phyloP scores from a whole-genome alignment of 2,113 vertebrate species.

The Petromus typicus region DNA sequence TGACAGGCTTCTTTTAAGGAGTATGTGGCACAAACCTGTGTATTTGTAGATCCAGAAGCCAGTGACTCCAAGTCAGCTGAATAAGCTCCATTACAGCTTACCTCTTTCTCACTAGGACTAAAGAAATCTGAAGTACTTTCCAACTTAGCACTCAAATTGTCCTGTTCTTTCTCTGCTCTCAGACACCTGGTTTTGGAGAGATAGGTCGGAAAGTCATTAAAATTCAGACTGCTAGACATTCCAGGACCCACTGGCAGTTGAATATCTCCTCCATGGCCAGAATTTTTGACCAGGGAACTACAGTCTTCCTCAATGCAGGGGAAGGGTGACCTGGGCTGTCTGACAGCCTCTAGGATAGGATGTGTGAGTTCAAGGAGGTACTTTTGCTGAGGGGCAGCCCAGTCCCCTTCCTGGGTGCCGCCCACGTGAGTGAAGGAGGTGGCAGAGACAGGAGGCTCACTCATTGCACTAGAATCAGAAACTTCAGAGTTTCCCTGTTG shows the following conservation, averaged over 20 bases:
- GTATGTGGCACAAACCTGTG: constrained; percentile 12
- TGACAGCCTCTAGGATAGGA: constrained; percentile 61
- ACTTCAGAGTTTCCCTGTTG: constrained; percentile 21
- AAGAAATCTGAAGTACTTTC: constrained; percentile 66
- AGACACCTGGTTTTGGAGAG: constrained; percentile 13
- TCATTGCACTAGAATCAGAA: background rate
- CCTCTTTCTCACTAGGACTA: constrained; percentile 75
- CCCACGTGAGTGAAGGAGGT: constrained; percentile 16
- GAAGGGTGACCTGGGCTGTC: constrained; percentile 59
- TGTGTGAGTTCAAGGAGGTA: constrained; percentile 72
- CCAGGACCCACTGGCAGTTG: constrained; percentile 35
- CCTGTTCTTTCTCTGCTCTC: constrained; percentile 73
- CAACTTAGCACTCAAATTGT: constrained; percentile 49
- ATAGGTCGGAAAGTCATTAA: constrained; percentile 28
- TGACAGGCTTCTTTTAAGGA: background rate
- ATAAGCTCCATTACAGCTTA: constrained; percentile 38
- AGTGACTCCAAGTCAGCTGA: constrained; percentile 60
- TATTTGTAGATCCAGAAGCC: constrained; percentile 57
- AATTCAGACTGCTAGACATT: constrained; percentile 32
- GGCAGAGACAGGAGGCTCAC: constrained; percentile 36
- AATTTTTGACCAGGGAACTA: constrained; percentile 53
- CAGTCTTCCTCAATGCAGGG: constrained; percentile 62
- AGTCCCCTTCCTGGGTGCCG: constrained; percentile 28
- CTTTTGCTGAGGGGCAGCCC: constrained; percentile 79
- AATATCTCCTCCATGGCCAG: constrained; percentile 60